Evolutionary conservation across 1,140 invertebrate genomes (phyloP).

Genomic region (Helicoverpa armigera): DNA sequence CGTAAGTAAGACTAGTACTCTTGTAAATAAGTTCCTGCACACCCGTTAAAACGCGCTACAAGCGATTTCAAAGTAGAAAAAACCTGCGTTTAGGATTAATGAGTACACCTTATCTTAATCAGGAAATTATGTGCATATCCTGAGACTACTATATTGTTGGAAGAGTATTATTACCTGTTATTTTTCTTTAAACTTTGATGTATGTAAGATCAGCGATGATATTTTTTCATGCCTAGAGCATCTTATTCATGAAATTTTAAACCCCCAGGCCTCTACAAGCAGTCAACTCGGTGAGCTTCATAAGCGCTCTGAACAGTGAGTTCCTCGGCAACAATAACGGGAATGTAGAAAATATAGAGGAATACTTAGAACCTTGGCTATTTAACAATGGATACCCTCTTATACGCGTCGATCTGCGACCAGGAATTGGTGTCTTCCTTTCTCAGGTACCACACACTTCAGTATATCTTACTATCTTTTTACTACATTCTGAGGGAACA

Average conservation of each 20-base stretch:
- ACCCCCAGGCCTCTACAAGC: constrained; percentile 63
- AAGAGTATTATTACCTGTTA: no score
- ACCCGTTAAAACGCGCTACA: no score
- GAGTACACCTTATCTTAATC: no score
- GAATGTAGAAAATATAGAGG: constrained; percentile 72
- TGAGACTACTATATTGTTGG: no score
- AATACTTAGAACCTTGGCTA: constrained; percentile 89
- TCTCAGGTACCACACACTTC: constrained; percentile 42
- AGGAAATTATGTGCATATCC: no score
- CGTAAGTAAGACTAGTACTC: constrained; percentile 47
- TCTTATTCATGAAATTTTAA: neutral
- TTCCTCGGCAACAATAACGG: constrained; percentile 50
- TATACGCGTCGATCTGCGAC: constrained; percentile 70
- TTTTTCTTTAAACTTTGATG: no score
- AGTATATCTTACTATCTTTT: neutral
- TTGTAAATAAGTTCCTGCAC: no score
- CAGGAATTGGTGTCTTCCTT: constrained; percentile 68
- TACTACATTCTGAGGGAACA: neutral
- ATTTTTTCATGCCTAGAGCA: no score
- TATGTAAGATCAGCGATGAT: no score
- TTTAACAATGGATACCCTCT: constrained; percentile 89
- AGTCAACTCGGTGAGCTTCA: constrained; percentile 65
- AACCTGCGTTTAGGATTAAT: no score
- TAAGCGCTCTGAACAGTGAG: constrained; percentile 65
- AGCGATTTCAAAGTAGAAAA: no score